Base-by-base conservation (phyloP, 2,113 vertebrate species). In the Halichoerus grypus region DNA sequence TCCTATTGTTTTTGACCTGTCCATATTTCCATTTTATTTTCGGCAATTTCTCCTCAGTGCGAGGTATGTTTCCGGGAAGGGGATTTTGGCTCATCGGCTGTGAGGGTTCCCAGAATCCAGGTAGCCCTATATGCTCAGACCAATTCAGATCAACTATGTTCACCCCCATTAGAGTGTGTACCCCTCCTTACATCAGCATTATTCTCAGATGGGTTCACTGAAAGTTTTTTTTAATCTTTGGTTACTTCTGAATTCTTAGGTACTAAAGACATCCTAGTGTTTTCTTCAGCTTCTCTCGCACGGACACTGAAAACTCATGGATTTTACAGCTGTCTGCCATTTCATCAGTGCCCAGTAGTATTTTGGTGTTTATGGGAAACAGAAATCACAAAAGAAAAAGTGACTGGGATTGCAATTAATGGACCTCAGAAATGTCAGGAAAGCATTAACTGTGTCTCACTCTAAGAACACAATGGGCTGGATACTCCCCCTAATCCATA, bases 281-380 rank as follows among this genome's bases (percentile, higher is more conserved):
- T 71, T 55, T 49, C 7, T 36, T 89, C 19, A 79, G 21, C 19
- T 39, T 94, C 21, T 89, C 31, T 83, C 69, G 12, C 11, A 36
- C 1, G 28, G 4, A 53, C n/a, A 42, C 1, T 22, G 46, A 82
- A 81, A 90, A 86, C n/a, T 26, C 49, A 36, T 6, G 81, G 24
- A 63, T 71, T 53, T 81, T 39, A 85, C 0, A 49, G 39, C 42
- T 53, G 7, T 42, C 46, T 72, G 7, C 31, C 19, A 7, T 80
- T 57, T 46, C 51, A 15, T 84, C 22, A 18, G 6, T 24, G 63
- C 11, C 5, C n/a, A 5, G 4, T 21, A 46, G 12, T 36, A 55
- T 92, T 88, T 86, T 76, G 46, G 7, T 42, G 14, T 53, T 84
- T 51, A 36, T 80, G 26, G 9, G 13, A 92, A 88, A 95, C 42